phyloP scores from a whole-genome alignment of 92 coral and sea anemone species.

The Pocillopora grandis region DNA sequence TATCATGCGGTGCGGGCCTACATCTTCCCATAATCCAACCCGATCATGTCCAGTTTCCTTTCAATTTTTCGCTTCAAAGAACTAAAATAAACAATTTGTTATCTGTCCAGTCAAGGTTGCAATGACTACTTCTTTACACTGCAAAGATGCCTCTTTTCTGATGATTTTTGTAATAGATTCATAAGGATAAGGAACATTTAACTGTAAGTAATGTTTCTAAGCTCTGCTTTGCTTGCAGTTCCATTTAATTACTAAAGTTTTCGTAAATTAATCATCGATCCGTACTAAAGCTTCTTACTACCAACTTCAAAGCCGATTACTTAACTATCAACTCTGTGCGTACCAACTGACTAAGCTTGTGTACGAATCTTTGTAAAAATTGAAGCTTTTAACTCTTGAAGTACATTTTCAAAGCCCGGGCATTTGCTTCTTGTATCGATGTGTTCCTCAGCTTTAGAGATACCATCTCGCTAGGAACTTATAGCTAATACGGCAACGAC shows the following conservation, averaged over 20 bases:
- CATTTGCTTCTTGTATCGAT: no score
- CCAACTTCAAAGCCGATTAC: background rate
- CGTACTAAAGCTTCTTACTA: slow-evolving; percentile 1
- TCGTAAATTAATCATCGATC: no score
- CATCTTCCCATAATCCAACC: slow-evolving; percentile 2
- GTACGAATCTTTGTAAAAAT: no score
- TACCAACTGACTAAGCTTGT: no score
- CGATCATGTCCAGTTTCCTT: slow-evolving; percentile 1
- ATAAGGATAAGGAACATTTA: background rate
- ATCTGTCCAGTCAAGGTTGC: slow-evolving; percentile 1
- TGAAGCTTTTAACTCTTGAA: no score
- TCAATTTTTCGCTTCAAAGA: background rate
- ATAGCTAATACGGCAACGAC: no score
- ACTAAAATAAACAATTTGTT: background rate
- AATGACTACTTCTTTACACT: background rate
- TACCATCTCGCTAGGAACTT: no score
- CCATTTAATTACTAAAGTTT: no score
- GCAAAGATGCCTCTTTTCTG: background rate
- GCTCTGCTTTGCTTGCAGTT: background rate
- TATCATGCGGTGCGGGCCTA: no score
- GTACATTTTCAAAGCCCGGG: no score
- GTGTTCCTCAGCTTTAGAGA: no score
- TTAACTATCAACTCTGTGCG: no score
- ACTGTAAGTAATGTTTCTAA: slow-evolving; percentile 13
- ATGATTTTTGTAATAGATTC: background rate